These are phyloP conservation scores for Turdus rufiventris DNA, from an alignment of 2,113 vertebrate species.

Conservation along the genomic window DNA sequence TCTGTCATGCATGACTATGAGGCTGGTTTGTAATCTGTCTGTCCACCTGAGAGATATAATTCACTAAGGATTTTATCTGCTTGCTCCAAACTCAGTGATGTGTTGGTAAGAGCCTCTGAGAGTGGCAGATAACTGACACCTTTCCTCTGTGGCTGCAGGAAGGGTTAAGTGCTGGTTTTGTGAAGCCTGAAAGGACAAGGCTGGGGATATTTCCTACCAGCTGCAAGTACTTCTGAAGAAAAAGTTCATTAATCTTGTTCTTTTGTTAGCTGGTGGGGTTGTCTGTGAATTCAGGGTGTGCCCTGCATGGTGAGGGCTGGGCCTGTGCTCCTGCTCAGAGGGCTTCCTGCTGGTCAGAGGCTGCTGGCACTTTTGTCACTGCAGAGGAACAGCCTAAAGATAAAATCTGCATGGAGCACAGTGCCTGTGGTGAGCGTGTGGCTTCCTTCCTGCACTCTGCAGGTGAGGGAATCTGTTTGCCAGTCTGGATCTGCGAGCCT, in stretches of 20 bases:
- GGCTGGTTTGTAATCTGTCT: background rate
- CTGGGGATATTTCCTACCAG: background rate
- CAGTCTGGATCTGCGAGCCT: background rate
- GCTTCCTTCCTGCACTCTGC: slow-evolving; percentile 19
- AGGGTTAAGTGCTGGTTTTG: background rate
- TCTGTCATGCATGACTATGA: background rate
- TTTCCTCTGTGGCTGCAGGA: background rate
- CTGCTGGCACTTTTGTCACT: background rate
- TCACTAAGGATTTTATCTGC: background rate
- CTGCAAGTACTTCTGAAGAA: background rate
- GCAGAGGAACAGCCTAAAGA: background rate
- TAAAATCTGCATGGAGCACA: background rate
- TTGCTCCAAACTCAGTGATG: background rate
- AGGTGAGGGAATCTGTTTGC: background rate
- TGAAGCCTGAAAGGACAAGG: background rate
- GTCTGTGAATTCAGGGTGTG: background rate
- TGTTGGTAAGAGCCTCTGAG: background rate
- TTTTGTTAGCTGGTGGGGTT: fast-evolving
- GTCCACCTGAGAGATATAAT: background rate
- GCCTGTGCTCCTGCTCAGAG: background rate
- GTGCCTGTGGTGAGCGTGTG: background rate
- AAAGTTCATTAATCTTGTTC: background rate
- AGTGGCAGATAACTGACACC: background rate
- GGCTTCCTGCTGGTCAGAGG: background rate
- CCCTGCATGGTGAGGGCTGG: background rate